Percentiles rank a stretch among this genome's conserved stretches.
Conservation (phyloP, 2,888 invertebrate species). For the Eupithecia dodoneata region DNA sequence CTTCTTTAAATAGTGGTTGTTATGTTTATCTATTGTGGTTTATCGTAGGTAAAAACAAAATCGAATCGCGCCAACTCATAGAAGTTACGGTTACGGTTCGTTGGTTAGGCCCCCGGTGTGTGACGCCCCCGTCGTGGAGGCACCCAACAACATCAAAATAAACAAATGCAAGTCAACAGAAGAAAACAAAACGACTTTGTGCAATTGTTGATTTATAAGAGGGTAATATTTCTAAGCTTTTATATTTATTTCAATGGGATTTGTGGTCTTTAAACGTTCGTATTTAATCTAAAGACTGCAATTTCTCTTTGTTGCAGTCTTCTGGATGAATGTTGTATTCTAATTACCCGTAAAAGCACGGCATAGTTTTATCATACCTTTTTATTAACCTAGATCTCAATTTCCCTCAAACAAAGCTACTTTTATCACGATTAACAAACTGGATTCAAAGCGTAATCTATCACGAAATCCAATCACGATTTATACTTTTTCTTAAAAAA, state of each 20-base stretch:
- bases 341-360: background rate
- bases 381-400: background rate
- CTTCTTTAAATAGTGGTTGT: background rate
- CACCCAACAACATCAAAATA: too few relatives aligned
- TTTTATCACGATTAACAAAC: background rate
- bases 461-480: conserved; percentile 8
- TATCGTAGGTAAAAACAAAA: background rate
- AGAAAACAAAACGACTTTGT: background rate
- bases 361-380: background rate
- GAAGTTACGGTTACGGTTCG: too few relatives aligned
- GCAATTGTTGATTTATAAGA: background rate
- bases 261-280: too few relatives aligned
- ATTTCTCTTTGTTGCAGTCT: too few relatives aligned
- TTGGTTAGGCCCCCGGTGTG: too few relatives aligned
- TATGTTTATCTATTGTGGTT: background rate
- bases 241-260: too few relatives aligned
- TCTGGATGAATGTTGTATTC: background rate
- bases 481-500: background rate
- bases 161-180: too few relatives aligned
- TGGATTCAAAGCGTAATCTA: background rate
- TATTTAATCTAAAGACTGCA: too few relatives aligned
- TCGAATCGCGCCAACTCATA: background rate
- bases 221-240: background rate
- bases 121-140: too few relatives aligned
- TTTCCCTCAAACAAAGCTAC: background rate